Conservation (phyloP, 2,797 vertebrate species). For the Rhinatrema bivittatum region DNA sequence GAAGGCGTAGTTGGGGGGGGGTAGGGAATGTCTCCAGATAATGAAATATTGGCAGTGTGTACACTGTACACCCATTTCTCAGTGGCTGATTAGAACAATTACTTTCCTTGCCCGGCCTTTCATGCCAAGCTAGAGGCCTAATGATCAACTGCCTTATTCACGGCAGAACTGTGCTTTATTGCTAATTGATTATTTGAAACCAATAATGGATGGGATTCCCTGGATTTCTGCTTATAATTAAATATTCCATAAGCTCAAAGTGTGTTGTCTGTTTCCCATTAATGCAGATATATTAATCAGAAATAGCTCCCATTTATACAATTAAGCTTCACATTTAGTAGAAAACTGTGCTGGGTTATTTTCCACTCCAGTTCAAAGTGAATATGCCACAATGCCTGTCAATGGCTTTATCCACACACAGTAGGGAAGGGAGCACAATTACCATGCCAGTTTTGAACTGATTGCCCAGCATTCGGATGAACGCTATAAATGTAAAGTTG, state of each 20-base stretch:
- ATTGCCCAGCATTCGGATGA: neutral
- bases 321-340: neutral
- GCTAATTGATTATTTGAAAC: constrained; percentile 45
- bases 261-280: constrained; percentile 15
- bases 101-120: constrained; percentile 47
- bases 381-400: neutral
- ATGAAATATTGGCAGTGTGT: constrained; percentile 63
- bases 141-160: constrained; percentile 42
- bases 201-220: constrained; percentile 33
- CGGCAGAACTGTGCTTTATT: constrained; percentile 37
- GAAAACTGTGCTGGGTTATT: constrained; percentile 4
- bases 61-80: constrained; percentile 57
- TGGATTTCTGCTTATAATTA: constrained; percentile 26
- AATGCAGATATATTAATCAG: constrained; percentile 1
- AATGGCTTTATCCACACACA: neutral
- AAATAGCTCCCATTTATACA: constrained; percentile 12
- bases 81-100: constrained; percentile 57
- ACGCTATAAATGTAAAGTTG: too few relatives aligned
- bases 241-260: constrained; percentile 13
- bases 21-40: constrained; percentile 58
- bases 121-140: constrained; percentile 43
- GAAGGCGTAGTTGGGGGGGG: constrained; percentile 59
- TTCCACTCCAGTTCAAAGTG: constrained; percentile 7
- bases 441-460: neutral
- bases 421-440: constrained; percentile 3